Evolutionary conservation across 2,888 invertebrate species (phyloP), one percentile per base, ranked within the genome.

Genomic region (Masnerella sp.): DNA sequence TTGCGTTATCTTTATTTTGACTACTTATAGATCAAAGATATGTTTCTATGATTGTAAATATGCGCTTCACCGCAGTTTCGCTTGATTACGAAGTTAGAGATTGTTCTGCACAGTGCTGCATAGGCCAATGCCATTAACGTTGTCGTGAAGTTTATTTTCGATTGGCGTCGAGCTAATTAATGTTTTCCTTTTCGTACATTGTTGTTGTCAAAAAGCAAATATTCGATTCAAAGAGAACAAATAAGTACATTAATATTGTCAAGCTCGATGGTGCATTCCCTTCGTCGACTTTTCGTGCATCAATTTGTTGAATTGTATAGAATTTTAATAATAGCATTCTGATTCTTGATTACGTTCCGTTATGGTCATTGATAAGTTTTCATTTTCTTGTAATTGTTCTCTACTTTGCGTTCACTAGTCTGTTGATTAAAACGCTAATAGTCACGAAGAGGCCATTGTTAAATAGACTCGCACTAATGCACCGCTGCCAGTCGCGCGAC

Each of bases 391-490:
- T 20, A 2, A 38, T 45, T 42, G 12, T 56, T 12, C 15, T 5
- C 15, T 43, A 38, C 30, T 52, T 45, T 52, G 14, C n/a, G 25
- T 65, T 62, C 28, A 32, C 36, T 61, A 47, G 36, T 49, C 11
- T 15, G 14, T 61, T 38, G 20, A 32, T 34, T 47, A 17, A 64
- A 54, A 64, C n/a, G 54, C 47, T 59, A 40, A 64, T 52, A 51
- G 58, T 62, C 45, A 73, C 61, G 51, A 72, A 70, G 64, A 69
- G 56, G 70, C 70, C 70, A 74, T 67, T 61, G 61, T 72, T 72
- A 59, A 34, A 54, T 68, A 75, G 72, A 59, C 45, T 54, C 43
- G 59, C 68, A 65, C 67, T 59, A 69, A 54, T 64, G 75, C 65
- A 68, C 64, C 56, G 61, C 45, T 61, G 72, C 59, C 64, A 73